Evolutionary conservation across 2,113 vertebrate genomes (phyloP).

Genomic region (Xyliphius kryptos): DNA sequence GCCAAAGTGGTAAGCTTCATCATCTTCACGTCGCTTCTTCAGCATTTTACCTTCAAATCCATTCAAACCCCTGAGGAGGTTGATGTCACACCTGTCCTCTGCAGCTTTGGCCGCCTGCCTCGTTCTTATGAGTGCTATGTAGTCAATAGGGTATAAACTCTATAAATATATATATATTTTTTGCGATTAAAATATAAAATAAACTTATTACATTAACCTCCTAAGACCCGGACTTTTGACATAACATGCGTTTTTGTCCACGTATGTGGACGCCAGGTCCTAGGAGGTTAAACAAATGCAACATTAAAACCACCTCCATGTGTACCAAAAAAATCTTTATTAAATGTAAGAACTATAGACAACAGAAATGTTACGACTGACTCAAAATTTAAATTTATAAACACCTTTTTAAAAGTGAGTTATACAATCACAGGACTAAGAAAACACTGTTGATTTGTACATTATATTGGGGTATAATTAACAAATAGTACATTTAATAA

Average conservation of each 20-base stretch:
- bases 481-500: too few relatives aligned
- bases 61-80: slow-evolving; percentile 33
- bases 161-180: background rate
- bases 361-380: too few relatives aligned
- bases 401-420: too few relatives aligned
- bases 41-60: slow-evolving; percentile 43
- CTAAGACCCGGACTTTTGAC: too few relatives aligned
- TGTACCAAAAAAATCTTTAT: too few relatives aligned
- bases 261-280: too few relatives aligned
- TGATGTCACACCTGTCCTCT: slow-evolving; percentile 16
- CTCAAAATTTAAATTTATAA: too few relatives aligned
- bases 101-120: slow-evolving; percentile 38
- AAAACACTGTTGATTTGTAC: background rate
- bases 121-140: slow-evolving; percentile 33
- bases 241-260: too few relatives aligned
- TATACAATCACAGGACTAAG: background rate
- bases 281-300: too few relatives aligned
- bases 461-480: too few relatives aligned
- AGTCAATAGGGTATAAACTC: slow-evolving; percentile 23
- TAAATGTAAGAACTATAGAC: too few relatives aligned
- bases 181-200: background rate
- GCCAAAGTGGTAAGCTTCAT: slow-evolving; percentile 41
- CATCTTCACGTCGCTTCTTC: slow-evolving; percentile 41
- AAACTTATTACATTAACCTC: background rate
- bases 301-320: too few relatives aligned